Evolutionary conservation across 2,797 vertebrate genomes (phyloP).

Genomic region (Aphelocoma californica): DNA sequence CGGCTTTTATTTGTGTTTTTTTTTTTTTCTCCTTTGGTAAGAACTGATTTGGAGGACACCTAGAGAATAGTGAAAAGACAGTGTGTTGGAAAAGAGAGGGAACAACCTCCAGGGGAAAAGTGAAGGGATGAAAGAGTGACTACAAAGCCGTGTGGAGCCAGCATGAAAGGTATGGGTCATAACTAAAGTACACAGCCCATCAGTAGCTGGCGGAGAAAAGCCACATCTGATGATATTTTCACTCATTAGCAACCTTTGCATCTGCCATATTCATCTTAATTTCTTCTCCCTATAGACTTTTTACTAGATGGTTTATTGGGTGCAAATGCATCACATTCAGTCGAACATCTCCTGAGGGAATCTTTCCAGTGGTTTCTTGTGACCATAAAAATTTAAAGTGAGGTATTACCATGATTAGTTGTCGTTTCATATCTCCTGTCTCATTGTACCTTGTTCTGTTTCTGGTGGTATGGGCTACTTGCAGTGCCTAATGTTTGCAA

Average conservation of each 20-base stretch:
- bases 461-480: neutral
- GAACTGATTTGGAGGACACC: neutral
- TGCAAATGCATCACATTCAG: neutral
- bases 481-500: neutral
- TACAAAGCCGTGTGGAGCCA: neutral
- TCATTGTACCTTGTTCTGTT: neutral
- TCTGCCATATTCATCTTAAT: neutral
- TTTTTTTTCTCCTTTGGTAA: neutral
- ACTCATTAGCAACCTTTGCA: neutral
- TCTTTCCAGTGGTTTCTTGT: neutral
- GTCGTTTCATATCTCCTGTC: neutral
- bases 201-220: neutral
- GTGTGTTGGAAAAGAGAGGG: neutral
- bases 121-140: neutral
- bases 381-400: neutral
- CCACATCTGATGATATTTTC: neutral
- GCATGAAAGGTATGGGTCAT: too few relatives aligned
- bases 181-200: neutral
- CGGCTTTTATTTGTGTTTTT: fast-evolving
- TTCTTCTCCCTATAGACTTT: neutral
- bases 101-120: neutral
- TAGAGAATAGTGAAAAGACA: neutral
- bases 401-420: neutral
- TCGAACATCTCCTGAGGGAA: neutral
- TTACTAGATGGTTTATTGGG: neutral